Percentiles rank a stretch among this genome's conserved stretches.
Evolutionary conservation across 2,797 vertebrate genomes (phyloP).

Genomic region (Microctenopoma steveboyesi): DNA sequence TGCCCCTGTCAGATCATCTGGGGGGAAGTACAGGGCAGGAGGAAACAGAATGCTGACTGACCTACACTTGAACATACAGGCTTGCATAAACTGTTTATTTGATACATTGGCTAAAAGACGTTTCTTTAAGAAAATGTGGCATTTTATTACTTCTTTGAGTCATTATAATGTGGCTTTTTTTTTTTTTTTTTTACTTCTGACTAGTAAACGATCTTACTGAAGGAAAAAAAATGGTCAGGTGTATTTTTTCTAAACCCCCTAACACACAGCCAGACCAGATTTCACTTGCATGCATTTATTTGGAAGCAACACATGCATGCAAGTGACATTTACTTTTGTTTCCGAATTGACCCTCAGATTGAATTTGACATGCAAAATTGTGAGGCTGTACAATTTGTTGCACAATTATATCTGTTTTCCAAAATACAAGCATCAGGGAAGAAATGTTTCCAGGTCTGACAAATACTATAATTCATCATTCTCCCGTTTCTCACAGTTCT

Average conservation of each 20-base stretch:
- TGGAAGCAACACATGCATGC: not conserved
- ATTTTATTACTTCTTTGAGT: not conserved
- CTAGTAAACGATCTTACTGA: fast-evolving
- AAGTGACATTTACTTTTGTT: not conserved
- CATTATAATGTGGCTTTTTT: slow-evolving; percentile 8
- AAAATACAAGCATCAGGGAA: not conserved
- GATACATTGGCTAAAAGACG: not conserved
- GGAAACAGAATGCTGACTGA: slow-evolving; percentile 50
- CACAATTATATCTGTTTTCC: not conserved
- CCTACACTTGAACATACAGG: slow-evolving; percentile 10
- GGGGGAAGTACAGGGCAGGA: slow-evolving; percentile 42
- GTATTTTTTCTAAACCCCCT: not conserved
- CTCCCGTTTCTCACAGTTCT: not conserved
- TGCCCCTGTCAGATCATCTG: slow-evolving; percentile 97
- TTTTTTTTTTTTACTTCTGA: not conserved
- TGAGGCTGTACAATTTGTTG: not conserved
- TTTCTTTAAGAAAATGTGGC: not conserved
- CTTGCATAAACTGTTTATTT: not conserved
- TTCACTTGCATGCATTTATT: not conserved
- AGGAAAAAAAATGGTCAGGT: not conserved
- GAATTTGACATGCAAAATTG: not conserved
- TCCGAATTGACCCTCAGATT: not conserved
- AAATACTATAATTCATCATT: not conserved
- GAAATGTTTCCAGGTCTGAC: not conserved
- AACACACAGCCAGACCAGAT: slow-evolving; percentile 25